Conservation (phyloP, 2,113 vertebrate genomes). For the Oreochromis aureus region DNA sequence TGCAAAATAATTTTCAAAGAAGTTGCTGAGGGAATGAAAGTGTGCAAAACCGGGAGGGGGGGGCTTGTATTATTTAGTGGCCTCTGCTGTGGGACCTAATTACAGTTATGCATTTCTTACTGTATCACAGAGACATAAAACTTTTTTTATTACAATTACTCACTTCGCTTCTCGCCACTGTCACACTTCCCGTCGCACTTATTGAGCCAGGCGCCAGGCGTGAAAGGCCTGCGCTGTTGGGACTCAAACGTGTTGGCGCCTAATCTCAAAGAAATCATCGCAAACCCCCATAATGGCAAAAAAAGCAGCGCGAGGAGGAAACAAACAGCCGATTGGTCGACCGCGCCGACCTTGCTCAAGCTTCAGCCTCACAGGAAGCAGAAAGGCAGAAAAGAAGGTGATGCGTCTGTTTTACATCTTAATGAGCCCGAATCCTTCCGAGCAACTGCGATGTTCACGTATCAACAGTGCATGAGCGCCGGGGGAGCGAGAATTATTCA, state of each 20-base stretch:
- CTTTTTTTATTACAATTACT: slow-evolving; percentile 62
- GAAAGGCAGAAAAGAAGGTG: neutral
- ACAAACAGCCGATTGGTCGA: neutral
- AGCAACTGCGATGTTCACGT: neutral
- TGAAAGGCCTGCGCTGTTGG: slow-evolving; percentile 32
- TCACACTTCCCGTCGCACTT: slow-evolving; percentile 67
- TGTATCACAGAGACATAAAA: slow-evolving; percentile 53
- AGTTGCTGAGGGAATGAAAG: slow-evolving; percentile 73
- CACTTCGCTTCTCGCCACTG: slow-evolving; percentile 44
- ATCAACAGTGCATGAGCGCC: neutral
- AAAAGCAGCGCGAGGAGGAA: neutral
- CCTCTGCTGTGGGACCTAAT: slow-evolving; percentile 63
- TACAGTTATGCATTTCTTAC: slow-evolving; percentile 63
- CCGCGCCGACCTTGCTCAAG: neutral
- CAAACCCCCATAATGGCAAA: neutral
- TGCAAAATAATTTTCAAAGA: slow-evolving; percentile 72
- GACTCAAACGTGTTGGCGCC: slow-evolving; percentile 15
- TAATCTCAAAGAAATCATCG: neutral
- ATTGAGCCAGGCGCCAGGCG: slow-evolving; percentile 48
- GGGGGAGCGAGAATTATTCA: accelerated
- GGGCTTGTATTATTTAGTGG: slow-evolving; percentile 69
- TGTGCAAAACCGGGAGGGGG: slow-evolving; percentile 4
- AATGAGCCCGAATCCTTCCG: neutral
- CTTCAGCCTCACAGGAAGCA: neutral
- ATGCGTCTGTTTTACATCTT: neutral